Evolutionary conservation across 2,888 invertebrate species (phyloP), one percentile per base, ranked within the genome.

Genomic region (Lycaena phlaeas): DNA sequence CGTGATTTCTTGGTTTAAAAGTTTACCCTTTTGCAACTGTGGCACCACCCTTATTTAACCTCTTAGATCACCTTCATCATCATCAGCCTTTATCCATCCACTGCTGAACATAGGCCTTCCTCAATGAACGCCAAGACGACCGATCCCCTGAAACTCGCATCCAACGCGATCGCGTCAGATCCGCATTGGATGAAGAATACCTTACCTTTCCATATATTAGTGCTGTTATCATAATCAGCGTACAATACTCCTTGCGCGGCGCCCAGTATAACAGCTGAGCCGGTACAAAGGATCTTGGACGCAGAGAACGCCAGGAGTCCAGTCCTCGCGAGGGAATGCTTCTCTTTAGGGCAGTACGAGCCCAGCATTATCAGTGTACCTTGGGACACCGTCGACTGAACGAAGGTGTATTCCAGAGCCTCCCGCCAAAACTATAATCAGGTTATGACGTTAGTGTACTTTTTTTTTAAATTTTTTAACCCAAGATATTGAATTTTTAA

Each of bases 361-460:
- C 82, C 82, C 3, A 82, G 58, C 81, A 81, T 82, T 2, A 72
- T 47, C 1, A 79, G 56, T 0, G 77, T 65, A 0, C 85, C 85
- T 47, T 79, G 77, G 1, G 67, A 64, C 0, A 79, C 56, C 0
- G 71, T 57, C 68, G 81, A 69, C 52, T 85, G 66, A 7, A 85
- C 41, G 0, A 85, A 55, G 0, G 75, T 54, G 45, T 73, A 82
- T 48, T 84, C 82, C 14, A 77, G 52, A 1, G 85, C 84, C 29
- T 75, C 68, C 0, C 72, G 69, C 84, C 84, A 85, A 27, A 85
- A 67, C 81, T 84, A 56, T 10, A 57, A 51, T 11, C n/a, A n/a
- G n/a, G n/a, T n/a, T n/a, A n/a, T n/a, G n/a, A n/a, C n/a, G n/a
- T n/a, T n/a, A n/a, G n/a, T n/a, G n/a, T n/a, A n/a, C n/a, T n/a